Conservation (phyloP, 2,797 vertebrate species). For the Xenops minutus region DNA sequence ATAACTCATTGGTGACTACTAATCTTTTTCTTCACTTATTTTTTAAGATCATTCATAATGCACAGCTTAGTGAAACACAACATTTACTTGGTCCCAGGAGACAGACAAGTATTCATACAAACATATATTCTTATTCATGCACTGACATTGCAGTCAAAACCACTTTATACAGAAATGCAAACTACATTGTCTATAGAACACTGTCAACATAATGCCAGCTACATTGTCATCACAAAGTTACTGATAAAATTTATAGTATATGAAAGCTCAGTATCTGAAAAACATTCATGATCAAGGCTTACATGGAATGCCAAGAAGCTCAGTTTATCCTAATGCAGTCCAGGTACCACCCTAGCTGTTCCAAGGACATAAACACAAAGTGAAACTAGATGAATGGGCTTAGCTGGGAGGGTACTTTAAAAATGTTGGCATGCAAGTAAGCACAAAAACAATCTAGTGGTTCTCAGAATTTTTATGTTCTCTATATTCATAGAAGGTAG, state of each 20-base stretch:
- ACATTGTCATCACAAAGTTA: background rate
- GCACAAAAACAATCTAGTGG: background rate
- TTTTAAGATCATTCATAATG: constrained; percentile 14
- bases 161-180: constrained; percentile 25
- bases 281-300: background rate
- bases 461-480: background rate
- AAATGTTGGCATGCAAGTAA: background rate
- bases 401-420: background rate
- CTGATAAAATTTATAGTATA: background rate
- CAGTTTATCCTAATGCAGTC: background rate
- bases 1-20: background rate
- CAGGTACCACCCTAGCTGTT: background rate
- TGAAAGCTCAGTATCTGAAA: background rate
- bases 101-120: constrained; percentile 12
- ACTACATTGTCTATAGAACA: background rate
- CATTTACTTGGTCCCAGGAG: background rate
- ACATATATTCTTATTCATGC: background rate
- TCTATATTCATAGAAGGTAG: background rate
- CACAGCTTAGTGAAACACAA: background rate
- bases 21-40: background rate
- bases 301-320: background rate
- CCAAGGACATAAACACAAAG: background rate
- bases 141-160: background rate
- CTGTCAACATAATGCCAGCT: background rate
- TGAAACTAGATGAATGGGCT: background rate